Conservation (phyloP, 2,888 invertebrate genomes). For the Fragum sueziense region DNA sequence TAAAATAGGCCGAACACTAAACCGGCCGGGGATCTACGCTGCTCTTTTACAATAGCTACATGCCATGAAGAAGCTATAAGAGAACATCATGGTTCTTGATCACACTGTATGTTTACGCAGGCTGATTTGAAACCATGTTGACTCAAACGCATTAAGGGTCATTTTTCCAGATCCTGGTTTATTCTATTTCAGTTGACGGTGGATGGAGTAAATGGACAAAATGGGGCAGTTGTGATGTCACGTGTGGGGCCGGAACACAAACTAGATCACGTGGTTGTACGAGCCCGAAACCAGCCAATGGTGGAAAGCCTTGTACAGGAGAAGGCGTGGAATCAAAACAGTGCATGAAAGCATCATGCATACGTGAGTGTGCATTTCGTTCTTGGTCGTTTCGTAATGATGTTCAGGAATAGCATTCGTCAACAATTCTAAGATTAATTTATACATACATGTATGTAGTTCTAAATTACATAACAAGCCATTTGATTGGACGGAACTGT, state of each 20-base stretch:
- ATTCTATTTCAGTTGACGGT: neutral
- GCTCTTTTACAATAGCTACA: no score
- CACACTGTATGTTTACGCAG: no score
- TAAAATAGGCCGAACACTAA: no score
- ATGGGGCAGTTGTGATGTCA: constrained; percentile 5
- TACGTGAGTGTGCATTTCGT: neutral
- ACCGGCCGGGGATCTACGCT: no score
- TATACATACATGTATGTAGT: neutral
- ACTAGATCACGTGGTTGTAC: neutral
- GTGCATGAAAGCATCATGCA: neutral
- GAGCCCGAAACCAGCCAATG: neutral
- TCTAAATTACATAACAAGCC: no score
- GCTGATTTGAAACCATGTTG: no score
- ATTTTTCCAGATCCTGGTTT: no score
- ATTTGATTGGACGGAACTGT: no score
- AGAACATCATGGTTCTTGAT: no score
- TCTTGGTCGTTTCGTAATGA: neutral
- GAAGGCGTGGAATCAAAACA: neutral
- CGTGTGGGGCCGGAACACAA: neutral
- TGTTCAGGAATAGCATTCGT: neutral
- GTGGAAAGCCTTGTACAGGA: neutral
- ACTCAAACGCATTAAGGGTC: no score
- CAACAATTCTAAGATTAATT: neutral
- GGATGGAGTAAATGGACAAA: constrained; percentile 4
- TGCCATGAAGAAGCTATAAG: no score